Conservation (phyloP, 2,113 vertebrate species). For the Agelaius phoeniceus region DNA sequence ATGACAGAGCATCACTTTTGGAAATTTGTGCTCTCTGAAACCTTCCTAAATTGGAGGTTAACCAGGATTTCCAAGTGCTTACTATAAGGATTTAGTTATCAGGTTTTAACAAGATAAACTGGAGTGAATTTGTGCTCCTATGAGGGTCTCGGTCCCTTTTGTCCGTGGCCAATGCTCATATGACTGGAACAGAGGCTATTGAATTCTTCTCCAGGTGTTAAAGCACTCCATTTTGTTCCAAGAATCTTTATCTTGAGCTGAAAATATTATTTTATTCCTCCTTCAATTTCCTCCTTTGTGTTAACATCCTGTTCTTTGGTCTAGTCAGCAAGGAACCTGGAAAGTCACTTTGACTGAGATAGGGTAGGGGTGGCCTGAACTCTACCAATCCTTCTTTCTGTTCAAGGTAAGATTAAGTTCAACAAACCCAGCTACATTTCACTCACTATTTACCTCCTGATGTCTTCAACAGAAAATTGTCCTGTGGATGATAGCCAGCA, state of each 20-base stretch:
- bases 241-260: not conserved
- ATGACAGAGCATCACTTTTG: not conserved
- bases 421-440: not conserved
- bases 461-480: not conserved
- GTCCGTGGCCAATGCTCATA: not conserved
- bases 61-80: not conserved
- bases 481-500: not conserved
- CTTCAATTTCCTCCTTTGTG: not conserved
- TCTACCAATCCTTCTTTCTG: not conserved
- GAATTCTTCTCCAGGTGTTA: not conserved
- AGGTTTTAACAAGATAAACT: not conserved
- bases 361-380: not conserved
- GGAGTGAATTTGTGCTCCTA: not conserved
- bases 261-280: not conserved
- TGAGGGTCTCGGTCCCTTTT: not conserved
- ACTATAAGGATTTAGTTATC: not conserved
- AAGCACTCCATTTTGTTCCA: not conserved
- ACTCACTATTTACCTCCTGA: not conserved
- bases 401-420: not conserved
- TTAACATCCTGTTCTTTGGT: not conserved
- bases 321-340: not conserved
- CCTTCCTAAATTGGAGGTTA: not conserved
- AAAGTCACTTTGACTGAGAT: not conserved
- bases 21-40: not conserved
- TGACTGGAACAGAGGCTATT: not conserved